Percentiles rank a stretch among this genome's conserved stretches.
Conservation (phyloP, 1,140 invertebrate species). For the Drosophila quadrilineata region DNA sequence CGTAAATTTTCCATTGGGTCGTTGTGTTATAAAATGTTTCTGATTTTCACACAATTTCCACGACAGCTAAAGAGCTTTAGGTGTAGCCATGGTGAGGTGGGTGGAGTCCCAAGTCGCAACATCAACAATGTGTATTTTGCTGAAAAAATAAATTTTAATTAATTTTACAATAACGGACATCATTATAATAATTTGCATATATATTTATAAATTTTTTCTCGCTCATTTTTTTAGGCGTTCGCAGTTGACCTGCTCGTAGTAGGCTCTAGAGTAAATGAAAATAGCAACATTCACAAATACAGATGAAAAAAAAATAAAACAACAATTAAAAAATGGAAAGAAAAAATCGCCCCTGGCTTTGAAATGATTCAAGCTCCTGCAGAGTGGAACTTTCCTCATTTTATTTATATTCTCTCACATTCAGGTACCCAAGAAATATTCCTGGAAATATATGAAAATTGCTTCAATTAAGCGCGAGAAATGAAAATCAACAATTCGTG, state of each 20-base stretch:
- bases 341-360: slow-evolving; percentile 22
- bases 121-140: slow-evolving; percentile 3
- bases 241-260: slow-evolving; percentile 54
- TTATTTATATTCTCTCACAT: too few relatives aligned
- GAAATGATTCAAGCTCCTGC: slow-evolving; percentile 30
- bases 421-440: slow-evolving; percentile 9
- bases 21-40: background rate
- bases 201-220: slow-evolving; percentile 35
- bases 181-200: slow-evolving; percentile 56
- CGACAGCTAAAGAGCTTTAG: background rate
- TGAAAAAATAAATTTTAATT: slow-evolving; percentile 45
- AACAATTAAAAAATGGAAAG: slow-evolving; percentile 23
- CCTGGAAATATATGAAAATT: slow-evolving; percentile 31
- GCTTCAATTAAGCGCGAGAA: slow-evolving; percentile 29
- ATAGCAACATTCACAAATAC: too few relatives aligned
- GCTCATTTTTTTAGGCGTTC: slow-evolving; percentile 64
- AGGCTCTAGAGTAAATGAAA: background rate
- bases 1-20: background rate
- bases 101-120: background rate
- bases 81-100: slow-evolving; percentile 10
- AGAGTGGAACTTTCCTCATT: slow-evolving; percentile 21
- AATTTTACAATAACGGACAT: slow-evolving; percentile 50
- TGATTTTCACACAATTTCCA: background rate
- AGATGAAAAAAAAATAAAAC: slow-evolving; percentile 15
- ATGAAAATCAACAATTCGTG: slow-evolving; percentile 36